Evolutionary conservation across 1,140 invertebrate species (phyloP).

Genomic region (Drosophila azteca): DNA sequence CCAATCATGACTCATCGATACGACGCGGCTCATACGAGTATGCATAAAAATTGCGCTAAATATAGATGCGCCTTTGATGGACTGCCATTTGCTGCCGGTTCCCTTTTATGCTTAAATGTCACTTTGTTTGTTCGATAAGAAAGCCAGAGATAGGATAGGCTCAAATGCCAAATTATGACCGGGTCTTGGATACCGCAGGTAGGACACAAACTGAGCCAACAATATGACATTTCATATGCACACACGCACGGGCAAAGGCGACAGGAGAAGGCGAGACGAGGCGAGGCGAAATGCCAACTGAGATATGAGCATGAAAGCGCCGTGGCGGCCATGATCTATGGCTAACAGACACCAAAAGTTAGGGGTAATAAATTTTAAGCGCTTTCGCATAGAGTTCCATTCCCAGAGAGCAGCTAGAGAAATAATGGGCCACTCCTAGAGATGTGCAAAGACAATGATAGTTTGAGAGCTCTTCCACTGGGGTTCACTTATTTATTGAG

Average conservation of each 20-base stretch:
- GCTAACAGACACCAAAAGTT: slow-evolving; percentile 74
- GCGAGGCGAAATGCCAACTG: slow-evolving; percentile 36
- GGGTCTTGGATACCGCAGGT: slow-evolving; percentile 15
- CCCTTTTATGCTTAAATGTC: slow-evolving; percentile 68
- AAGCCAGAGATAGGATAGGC: slow-evolving; percentile 11
- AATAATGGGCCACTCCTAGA: neutral
- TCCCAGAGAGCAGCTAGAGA: slow-evolving; percentile 10
- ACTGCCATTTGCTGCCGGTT: slow-evolving; percentile 43
- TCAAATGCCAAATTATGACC: slow-evolving; percentile 64
- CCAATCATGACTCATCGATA: slow-evolving; percentile 30
- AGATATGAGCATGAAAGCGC: slow-evolving; percentile 63
- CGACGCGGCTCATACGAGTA: slow-evolving; percentile 25
- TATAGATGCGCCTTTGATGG: slow-evolving; percentile 53
- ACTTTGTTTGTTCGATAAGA: slow-evolving; percentile 77
- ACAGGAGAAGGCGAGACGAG: slow-evolving; percentile 17
- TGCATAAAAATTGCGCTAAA: slow-evolving; percentile 56
- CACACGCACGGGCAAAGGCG: slow-evolving; percentile 57
- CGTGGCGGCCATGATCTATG: slow-evolving; percentile 62
- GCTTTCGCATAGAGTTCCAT: slow-evolving; percentile 53
- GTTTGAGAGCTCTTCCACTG: no score
- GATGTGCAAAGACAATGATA: neutral
- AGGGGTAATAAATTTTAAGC: slow-evolving; percentile 79
- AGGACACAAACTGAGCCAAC: slow-evolving; percentile 18
- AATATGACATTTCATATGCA: slow-evolving; percentile 72
- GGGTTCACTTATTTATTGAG: no score